A percentile compares a stretch with the other conserved stretches of the same genome.
phyloP scores from a whole-genome alignment of 2,888 invertebrate genomes.

The Geotrupes spiniger region DNA sequence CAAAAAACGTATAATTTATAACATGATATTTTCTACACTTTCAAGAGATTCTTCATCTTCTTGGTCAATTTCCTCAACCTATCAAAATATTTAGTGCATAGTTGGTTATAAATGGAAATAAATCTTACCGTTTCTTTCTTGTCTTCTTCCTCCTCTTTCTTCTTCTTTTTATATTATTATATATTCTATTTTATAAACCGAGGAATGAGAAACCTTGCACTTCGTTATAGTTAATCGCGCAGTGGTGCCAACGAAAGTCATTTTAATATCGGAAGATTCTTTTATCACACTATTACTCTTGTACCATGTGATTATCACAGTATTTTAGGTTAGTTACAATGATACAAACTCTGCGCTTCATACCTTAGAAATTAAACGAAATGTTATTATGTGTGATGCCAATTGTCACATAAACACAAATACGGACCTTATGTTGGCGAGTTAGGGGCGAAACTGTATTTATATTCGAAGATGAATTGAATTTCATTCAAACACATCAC shows the following conservation, averaged over 20 bases:
- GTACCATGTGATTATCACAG: conserved; percentile 81
- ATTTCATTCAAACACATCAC: too few species aligned
- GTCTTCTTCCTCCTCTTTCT: conserved; percentile 42
- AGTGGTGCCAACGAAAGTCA: conserved; percentile 79
- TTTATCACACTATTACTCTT: conserved; percentile 75
- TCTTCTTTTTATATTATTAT: conserved; percentile 56
- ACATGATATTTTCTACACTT: conserved; percentile 23
- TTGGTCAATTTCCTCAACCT: conserved; percentile 30
- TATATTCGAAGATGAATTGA: too few species aligned
- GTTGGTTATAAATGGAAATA: too few species aligned
- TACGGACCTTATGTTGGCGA: too few species aligned
- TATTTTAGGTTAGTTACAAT: conserved; percentile 73
- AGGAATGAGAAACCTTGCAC: conserved; percentile 70
- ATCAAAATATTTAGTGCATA: too few species aligned
- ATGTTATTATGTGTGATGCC: too few species aligned
- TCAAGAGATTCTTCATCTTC: conserved; percentile 31
- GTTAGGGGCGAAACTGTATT: too few species aligned
- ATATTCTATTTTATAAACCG: conserved; percentile 83
- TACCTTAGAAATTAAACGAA: conserved; percentile 99
- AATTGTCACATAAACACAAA: too few species aligned
- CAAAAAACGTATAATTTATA: conserved; percentile 15
- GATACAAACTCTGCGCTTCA: conserved; percentile 39
- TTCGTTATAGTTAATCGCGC: conserved; percentile 75
- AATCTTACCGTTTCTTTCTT: conserved; percentile 25
- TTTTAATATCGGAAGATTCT: conserved; percentile 73